A percentile compares a stretch with the other conserved stretches of the same genome.
Evolutionary conservation across 37 sponge, comb jelly and placozoan genomes (phyloP).

Genomic region (Chondrilla cf. caribensis): DNA sequence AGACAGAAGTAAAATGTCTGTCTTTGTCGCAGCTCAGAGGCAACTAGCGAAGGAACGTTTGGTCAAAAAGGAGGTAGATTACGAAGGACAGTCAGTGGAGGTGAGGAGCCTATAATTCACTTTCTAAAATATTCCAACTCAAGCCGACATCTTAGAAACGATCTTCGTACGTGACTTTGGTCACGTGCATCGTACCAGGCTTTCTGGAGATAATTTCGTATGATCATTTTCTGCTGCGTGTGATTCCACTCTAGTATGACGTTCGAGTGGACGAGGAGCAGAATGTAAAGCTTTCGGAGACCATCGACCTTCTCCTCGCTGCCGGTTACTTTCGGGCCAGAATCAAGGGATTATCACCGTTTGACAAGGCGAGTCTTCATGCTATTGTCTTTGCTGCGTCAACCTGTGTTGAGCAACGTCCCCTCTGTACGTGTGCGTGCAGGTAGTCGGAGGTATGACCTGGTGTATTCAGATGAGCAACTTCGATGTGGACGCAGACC

Average conservation of each 20-base stretch:
- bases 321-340: slow-evolving; percentile 98
- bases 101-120: slow-evolving; percentile 9
- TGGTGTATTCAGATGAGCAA: slow-evolving; percentile 94
- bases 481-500: slow-evolving; percentile 95
- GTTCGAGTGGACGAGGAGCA: slow-evolving; percentile 95
- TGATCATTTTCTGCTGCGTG: too few relatives aligned
- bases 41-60: slow-evolving; percentile 68
- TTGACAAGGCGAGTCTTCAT: slow-evolving; percentile 91
- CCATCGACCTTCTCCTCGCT: slow-evolving; percentile 88
- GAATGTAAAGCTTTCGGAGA: slow-evolving; percentile 80
- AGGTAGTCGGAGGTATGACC: slow-evolving; percentile 97
- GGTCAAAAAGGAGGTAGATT: slow-evolving; percentile 65
- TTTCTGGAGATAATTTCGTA: too few relatives aligned
- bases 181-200: too few relatives aligned
- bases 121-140: too few relatives aligned
- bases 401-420: neutral
- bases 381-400: neutral
- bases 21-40: slow-evolving; percentile 71
- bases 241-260: too few relatives aligned
- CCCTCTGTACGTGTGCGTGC: neutral
- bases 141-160: too few relatives aligned
- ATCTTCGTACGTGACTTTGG: too few relatives aligned
- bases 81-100: slow-evolving; percentile 72
- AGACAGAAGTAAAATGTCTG: slow-evolving; percentile 37
- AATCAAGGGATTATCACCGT: slow-evolving; percentile 91